Base-by-base conservation (phyloP, 2,797 vertebrate genomes). In the Epinephelus malabaricus region DNA sequence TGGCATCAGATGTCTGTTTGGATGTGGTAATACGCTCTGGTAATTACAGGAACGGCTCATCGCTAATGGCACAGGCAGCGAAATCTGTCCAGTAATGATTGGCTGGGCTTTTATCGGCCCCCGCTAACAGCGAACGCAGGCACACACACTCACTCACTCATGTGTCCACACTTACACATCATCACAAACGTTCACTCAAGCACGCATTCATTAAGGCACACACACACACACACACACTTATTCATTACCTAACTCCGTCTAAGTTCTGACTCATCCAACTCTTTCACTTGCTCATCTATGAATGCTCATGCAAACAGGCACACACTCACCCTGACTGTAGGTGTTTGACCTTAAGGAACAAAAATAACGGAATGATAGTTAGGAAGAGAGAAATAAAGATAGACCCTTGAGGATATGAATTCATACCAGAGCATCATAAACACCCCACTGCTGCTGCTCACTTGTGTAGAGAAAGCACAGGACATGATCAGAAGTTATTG, bases 21-120 rank as follows among this genome's bases (percentile, higher is more conserved):
- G 49, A 83, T 78, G 84, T 64, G 10, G 51, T 71, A 77, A 85
- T 47, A 58, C n/a, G 7, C 63, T 84, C 38, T 45, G 68, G 62
- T 76, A 77, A 76, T 82, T 68, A 79, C 75, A 79, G 71, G 25
- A 81, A 62, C 40, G 8, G 60, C 64, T 81, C 72, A 25, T 61
- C 9, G 46, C 69, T 87, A 67, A 83, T 85, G 86, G 73, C 76
- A 78, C 76, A 56, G 66, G 60, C 76, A 47, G 59, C 51, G 5
- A 81, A 88, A 89, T 81, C 86, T 82, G 79, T 86, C 73, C 79
- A 71, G 78, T 78, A 85, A 84, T 80, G 74, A 90, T 66, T 83
- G 82, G 69, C 86, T 50, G 55, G 60, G 73, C 82, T 85, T 86
- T 86, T 61, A 82, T 62, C 76, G 73, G 67, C 74, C 77, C 78